Evolutionary conservation across 2,113 vertebrate species (phyloP), one percentile per base, ranked within the genome.

Genomic region (Zosterops japonicus): DNA sequence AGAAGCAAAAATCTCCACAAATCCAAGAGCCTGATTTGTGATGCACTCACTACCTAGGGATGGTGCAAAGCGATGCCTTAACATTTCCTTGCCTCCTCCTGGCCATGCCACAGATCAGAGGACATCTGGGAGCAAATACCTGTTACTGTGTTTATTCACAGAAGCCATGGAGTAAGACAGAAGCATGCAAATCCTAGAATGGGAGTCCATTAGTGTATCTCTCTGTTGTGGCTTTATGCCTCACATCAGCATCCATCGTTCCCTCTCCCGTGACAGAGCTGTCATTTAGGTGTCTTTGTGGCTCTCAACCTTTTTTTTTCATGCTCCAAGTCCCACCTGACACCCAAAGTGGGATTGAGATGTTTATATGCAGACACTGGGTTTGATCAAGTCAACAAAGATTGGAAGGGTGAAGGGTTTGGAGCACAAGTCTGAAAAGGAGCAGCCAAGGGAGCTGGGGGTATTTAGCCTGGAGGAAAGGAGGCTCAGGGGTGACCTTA

Each of bases 241-340:
- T 47, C 52, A 71, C 13, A 57, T 20, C 2, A 3, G 8, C 29
- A 60, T 8, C 31, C 14, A 11, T 31, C 8, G 1, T 63, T 47
- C 27, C 28, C 57, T 64, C 35, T 64, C 11, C 20, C 1, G 0
- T 49, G 41, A 52, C 0, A n/a, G 27, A 7, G 21, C 22, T 74
- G 42, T 31, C 4, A 0, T 75, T 75, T n/a, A 53, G 39, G 29
- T 24, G 29, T 29, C 59, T 59, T 67, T 35, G 35, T 35, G 22
- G 8, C 18, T 83, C 42, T 82, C 3, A 1, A 1, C 21, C 11
- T 59, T 49, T 39, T 39, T 12, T 39, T 44, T 88, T 29, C 70
- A 31, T 44, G 23, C 27, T 67, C 19, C 33, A 35, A 42, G 39
- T 49, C 24, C 31, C n/a, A 33, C 12, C 27, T 72, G 80, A 61